These are phyloP conservation scores for Epirrita christyi DNA, from an alignment of 2,888 invertebrate genomes.

Conservation along the genomic window DNA sequence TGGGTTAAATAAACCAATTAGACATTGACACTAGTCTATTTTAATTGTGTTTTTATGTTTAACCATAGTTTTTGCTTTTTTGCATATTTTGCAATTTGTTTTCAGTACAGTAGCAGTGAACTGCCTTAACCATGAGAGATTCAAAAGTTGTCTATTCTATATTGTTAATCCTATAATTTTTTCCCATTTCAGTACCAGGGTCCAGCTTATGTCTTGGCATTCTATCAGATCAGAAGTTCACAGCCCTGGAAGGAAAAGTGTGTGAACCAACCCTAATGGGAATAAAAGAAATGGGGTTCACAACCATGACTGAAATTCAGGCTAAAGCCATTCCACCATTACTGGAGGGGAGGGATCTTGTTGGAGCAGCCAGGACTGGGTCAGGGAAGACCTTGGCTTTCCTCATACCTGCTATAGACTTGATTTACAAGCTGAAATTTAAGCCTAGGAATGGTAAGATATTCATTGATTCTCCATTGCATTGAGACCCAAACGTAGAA, in stretches of 20 bases:
- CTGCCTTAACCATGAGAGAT: too few species aligned
- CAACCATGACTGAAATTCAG: constrained; percentile 97
- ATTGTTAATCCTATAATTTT: not conserved
- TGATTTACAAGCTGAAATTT: constrained; percentile 95
- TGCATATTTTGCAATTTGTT: too few species aligned
- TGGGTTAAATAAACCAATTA: too few species aligned
- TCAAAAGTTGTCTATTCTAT: not conserved
- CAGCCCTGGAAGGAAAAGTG: constrained; percentile 86
- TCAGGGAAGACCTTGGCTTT: constrained; percentile 99
- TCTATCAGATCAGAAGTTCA: constrained; percentile 85
- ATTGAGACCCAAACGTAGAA: too few species aligned
- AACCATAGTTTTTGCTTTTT: too few species aligned
- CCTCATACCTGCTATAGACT: constrained; percentile 96
- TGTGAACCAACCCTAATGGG: constrained; percentile 94
- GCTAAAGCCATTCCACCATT: constrained; percentile 94
- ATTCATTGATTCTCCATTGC: too few species aligned
- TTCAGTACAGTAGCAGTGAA: too few species aligned
- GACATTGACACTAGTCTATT: too few species aligned
- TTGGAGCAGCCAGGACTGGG: constrained; percentile 98
- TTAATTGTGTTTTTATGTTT: too few species aligned
- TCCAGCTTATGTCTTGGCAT: constrained; percentile 86
- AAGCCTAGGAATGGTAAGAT: constrained; percentile 94
- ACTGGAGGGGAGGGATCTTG: constrained; percentile 95
- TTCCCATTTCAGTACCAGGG: constrained; percentile 86
- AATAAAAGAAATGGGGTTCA: constrained; percentile 96